Conservation (phyloP, 2,797 vertebrate species). For the Onychomys arenicola region DNA sequence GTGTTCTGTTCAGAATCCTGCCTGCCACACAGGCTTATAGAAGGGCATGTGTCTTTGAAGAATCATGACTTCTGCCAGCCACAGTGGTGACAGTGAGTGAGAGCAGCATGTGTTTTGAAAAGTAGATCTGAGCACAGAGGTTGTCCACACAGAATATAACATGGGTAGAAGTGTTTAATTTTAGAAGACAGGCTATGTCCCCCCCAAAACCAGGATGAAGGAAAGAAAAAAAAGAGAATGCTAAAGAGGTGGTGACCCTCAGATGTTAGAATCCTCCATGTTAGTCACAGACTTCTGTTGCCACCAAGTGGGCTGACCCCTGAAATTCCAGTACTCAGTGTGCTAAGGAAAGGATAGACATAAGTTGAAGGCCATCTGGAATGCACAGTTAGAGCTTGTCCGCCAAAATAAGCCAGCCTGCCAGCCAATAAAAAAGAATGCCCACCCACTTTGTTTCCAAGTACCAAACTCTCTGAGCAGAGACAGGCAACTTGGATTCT, state of each 20-base stretch:
- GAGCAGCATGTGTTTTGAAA: neutral
- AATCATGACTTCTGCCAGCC: neutral
- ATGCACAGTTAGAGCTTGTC: neutral
- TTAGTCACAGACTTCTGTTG: neutral
- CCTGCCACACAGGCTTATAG: too few relatives aligned
- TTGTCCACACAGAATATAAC: neutral
- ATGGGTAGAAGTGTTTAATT: neutral
- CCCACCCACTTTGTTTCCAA: neutral
- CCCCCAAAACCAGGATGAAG: neutral
- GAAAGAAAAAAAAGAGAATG: neutral
- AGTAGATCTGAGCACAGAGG: neutral
- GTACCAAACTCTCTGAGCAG: neutral
- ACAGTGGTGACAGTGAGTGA: neutral
- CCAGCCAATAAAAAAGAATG: neutral
- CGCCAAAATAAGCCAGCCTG: neutral
- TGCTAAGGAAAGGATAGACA: neutral
- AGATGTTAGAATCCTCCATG: neutral
- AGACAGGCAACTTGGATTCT: neutral
- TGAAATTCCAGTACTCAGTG: neutral
- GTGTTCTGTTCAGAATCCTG: neutral
- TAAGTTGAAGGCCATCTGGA: neutral
- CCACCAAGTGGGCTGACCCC: neutral
- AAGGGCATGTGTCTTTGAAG: neutral
- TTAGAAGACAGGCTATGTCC: neutral
- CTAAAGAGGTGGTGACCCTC: neutral